phyloP scores from a whole-genome alignment of 2,797 vertebrate genomes.

The Podarcis siculus region DNA sequence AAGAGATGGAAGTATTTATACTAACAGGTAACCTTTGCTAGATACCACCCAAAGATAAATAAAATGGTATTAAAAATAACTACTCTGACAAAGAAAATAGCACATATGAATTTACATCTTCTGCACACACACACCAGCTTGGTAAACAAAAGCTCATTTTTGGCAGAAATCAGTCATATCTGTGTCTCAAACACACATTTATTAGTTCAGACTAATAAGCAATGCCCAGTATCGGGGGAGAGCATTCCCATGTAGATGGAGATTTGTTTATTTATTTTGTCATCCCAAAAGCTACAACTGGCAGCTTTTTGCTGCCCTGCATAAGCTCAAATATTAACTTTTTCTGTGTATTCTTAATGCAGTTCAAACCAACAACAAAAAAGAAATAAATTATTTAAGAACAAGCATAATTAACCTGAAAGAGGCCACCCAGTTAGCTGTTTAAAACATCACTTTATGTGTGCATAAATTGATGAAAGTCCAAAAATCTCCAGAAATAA shows the following conservation, averaged over 20 bases:
- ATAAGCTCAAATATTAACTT: not conserved
- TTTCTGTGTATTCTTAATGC: not conserved
- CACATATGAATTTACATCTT: not conserved
- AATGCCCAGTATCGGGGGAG: not conserved
- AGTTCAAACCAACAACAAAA: not conserved
- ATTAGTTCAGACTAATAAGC: not conserved
- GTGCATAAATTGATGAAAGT: not conserved
- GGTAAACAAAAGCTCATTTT: not conserved
- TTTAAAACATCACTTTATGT: not conserved
- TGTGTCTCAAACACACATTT: not conserved
- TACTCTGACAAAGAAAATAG: not conserved
- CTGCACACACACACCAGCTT: too few species aligned
- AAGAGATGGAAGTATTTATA: too few species aligned
- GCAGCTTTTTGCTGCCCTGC: not conserved
- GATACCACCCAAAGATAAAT: not conserved
- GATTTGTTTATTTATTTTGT: not conserved
- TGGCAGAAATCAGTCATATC: not conserved
- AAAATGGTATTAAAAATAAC: not conserved
- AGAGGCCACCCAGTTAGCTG: conserved; percentile 4
- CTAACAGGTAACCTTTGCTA: too few species aligned
- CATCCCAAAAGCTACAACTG: not conserved
- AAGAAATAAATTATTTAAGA: conserved; percentile 21
- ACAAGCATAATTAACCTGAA: conserved; percentile 11
- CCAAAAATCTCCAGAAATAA: not conserved
- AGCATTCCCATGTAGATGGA: not conserved